These are phyloP conservation scores for Limnodromus scolopaceus DNA, from an alignment of 2,797 vertebrate species.

Conservation along the genomic window DNA sequence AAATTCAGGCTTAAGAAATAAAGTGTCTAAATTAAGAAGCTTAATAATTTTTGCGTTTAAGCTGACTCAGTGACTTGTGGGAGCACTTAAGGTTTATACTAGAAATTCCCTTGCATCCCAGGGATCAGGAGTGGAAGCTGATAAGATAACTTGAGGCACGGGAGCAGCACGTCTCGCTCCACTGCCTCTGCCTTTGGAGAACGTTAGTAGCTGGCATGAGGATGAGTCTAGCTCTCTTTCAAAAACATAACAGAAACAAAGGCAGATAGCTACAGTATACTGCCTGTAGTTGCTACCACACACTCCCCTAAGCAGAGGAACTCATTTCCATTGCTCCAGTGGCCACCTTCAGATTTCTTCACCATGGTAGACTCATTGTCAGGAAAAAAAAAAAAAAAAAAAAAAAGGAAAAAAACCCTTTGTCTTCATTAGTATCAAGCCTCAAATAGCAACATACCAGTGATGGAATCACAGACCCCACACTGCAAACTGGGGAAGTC, in stretches of 20 bases:
- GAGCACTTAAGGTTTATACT: slow-evolving; percentile 68
- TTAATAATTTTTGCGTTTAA: slow-evolving; percentile 78
- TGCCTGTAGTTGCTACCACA: background rate
- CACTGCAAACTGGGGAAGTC: background rate
- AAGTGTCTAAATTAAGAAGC: slow-evolving; percentile 80
- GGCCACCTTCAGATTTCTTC: background rate
- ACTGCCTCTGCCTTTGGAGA: slow-evolving; percentile 63
- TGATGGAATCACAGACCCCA: background rate
- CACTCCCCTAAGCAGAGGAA: background rate
- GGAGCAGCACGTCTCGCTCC: slow-evolving; percentile 64
- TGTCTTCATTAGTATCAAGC: background rate
- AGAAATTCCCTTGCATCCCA: slow-evolving; percentile 70
- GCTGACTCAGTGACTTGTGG: slow-evolving; percentile 67
- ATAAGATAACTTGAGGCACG: slow-evolving; percentile 64
- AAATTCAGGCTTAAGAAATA: slow-evolving; percentile 71
- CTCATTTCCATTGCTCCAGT: background rate
- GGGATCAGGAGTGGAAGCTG: slow-evolving; percentile 67
- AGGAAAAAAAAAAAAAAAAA: background rate
- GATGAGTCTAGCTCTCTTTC: slow-evolving; percentile 11
- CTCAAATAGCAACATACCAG: background rate
- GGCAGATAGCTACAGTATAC: background rate
- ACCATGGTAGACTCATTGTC: background rate
- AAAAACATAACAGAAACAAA: background rate
- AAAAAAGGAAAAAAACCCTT: background rate
- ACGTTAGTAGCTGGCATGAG: slow-evolving; percentile 31